Evolutionary conservation across 2,113 vertebrate genomes (phyloP).

Genomic region (Vombatus ursinus): DNA sequence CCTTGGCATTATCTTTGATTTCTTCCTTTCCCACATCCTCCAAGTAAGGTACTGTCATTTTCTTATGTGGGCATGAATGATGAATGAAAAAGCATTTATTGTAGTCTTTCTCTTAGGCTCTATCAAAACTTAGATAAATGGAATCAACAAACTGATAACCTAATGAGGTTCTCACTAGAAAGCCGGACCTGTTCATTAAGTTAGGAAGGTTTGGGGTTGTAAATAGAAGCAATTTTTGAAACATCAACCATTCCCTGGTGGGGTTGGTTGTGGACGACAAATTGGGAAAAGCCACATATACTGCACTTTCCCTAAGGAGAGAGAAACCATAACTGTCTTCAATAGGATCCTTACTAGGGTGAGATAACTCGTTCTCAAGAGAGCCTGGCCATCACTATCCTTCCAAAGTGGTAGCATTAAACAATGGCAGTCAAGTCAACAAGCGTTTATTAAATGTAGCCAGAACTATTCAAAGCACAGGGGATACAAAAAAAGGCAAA

Average conservation of each 20-base stretch:
- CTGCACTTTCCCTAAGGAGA: background rate
- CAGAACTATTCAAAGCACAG: background rate
- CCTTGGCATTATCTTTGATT: background rate
- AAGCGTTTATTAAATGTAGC: background rate
- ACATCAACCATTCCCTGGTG: background rate
- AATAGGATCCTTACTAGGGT: background rate
- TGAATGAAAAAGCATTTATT: background rate
- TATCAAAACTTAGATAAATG: background rate
- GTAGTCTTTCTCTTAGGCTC: background rate
- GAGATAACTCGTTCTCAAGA: background rate
- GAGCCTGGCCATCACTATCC: no score
- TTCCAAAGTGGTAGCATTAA: background rate
- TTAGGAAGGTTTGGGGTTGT: background rate
- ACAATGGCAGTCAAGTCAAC: background rate
- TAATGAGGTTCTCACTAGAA: background rate
- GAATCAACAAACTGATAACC: background rate
- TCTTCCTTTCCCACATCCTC: background rate
- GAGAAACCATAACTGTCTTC: background rate
- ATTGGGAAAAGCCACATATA: background rate
- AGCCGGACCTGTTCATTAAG: background rate
- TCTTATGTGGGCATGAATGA: background rate
- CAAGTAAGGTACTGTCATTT: background rate
- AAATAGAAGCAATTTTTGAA: background rate
- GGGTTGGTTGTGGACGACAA: background rate
- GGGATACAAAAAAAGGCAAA: background rate